Conservation (phyloP, 2,888 invertebrate species). For the Pristionchus japonicus region DNA sequence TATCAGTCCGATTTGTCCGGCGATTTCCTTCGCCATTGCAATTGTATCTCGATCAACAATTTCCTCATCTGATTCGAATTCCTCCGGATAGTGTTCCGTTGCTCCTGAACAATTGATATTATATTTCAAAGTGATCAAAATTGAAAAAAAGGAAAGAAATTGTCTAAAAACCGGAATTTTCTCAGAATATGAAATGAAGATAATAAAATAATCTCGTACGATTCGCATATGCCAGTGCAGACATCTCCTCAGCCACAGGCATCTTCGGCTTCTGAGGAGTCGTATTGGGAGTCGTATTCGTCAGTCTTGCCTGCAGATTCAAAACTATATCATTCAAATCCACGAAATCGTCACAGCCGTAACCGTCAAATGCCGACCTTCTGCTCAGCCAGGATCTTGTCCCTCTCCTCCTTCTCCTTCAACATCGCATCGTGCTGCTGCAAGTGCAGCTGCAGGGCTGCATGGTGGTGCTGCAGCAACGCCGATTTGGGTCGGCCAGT, state of each 20-base stretch:
- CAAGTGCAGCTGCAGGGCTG: neutral
- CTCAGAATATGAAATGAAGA: too few relatives aligned
- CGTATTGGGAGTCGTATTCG: neutral
- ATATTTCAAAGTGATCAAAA: too few relatives aligned
- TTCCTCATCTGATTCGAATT: neutral
- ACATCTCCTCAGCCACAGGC: neutral
- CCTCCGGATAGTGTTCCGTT: neutral
- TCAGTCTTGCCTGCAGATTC: too few relatives aligned
- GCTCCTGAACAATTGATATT: neutral
- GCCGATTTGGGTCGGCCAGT: neutral
- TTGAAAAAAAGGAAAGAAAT: neutral
- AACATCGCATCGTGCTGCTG: neutral
- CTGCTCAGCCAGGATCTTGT: too few relatives aligned
- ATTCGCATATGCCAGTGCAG: neutral
- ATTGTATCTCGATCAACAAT: neutral
- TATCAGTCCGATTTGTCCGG: neutral
- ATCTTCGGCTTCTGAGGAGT: neutral
- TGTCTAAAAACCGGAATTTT: neutral
- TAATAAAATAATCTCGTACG: neutral
- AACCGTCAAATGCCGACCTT: too few relatives aligned
- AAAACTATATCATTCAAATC: too few relatives aligned
- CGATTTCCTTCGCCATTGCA: neutral
- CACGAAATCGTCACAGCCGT: neutral
- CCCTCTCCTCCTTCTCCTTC: neutral
- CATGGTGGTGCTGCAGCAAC: conserved; percentile 21